A percentile compares a stretch with the other conserved stretches of the same genome.
These are phyloP conservation scores for Acrossocheilus fasciatus DNA, from an alignment of 2,797 vertebrate genomes.

Conservation along the genomic window DNA sequence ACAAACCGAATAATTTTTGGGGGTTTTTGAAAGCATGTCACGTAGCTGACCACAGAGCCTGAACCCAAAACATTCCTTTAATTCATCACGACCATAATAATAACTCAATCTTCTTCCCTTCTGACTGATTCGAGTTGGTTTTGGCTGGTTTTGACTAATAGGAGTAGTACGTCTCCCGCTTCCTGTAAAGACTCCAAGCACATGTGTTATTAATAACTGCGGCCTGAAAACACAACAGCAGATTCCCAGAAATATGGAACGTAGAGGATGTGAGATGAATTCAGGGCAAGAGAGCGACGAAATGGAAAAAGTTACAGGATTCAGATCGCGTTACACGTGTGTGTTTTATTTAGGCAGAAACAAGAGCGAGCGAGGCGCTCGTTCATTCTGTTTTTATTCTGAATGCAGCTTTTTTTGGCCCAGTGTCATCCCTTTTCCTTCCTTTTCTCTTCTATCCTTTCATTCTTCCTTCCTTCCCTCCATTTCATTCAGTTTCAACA, in stretches of 20 bases:
- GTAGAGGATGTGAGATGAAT: conserved; percentile 43
- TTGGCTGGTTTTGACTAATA: conserved; percentile 26
- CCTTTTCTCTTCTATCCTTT: conserved; percentile 77
- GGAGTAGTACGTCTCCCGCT: neutral
- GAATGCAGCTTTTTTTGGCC: conserved; percentile 67
- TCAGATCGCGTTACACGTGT: neutral
- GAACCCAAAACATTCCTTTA: neutral
- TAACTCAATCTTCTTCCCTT: neutral
- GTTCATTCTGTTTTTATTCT: conserved; percentile 51
- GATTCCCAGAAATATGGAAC: conserved; percentile 46
- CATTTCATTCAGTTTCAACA: conserved; percentile 68
- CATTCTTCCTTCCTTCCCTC: conserved; percentile 81
- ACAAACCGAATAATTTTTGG: neutral
- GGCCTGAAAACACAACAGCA: conserved; percentile 27
- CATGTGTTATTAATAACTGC: conserved; percentile 42
- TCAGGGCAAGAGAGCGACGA: conserved; percentile 2
- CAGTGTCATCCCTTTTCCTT: conserved; percentile 79
- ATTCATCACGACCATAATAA: neutral
- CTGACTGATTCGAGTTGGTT: conserved; percentile 19
- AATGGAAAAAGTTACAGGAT: conserved; percentile 35
- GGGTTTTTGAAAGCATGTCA: neutral
- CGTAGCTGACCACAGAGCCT: neutral
- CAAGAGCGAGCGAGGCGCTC: conserved; percentile 35
- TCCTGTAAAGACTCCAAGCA: conserved; percentile 22
- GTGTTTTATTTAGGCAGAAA: conserved; percentile 20